Base-by-base conservation (phyloP, 2,797 vertebrate genomes). In the Mionectes olivaceus region DNA sequence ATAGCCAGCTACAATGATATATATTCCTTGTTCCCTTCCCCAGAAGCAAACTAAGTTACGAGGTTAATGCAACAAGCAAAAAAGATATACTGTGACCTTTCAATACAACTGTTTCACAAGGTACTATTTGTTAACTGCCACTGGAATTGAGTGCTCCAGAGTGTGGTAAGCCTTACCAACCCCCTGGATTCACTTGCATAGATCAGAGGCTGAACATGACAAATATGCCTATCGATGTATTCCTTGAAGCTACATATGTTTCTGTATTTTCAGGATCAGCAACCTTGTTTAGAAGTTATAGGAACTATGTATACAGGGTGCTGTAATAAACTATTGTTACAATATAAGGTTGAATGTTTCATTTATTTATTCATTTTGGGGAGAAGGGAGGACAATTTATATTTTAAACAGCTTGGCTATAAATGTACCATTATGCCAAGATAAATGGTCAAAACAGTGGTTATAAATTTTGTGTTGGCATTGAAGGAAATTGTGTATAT, bases 51-150 rank as follows among this genome's bases (percentile, higher is more conserved):
- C 63, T 82, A 87, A 76, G 74, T 89, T 92, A 87, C 47, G 49
- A 91, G 53, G 82, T 91, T 87, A 80, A 85, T 4, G 0, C 49
- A 94, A 85, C 79, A 87, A 85, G 52, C 60, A 57, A 74, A 70
- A 76, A 83, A 84, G 19, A 41, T 70, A 13, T 75, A 47, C 32
- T 75, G 56, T 92, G 91, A 92, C 94, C 94, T 94, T 96, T 89
- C 87, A 49, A 35, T 80, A 50, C 68, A 89, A 50, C 68, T 64
- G n/a, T 75, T 96, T 95, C 70, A 19, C 78, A 89, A 80, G 78
- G 82, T 93, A 68, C 64, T 95, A 75, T 94, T 95, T 95, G 87
- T 93, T 95, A 94, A 71, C 89, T 92, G 93, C 74, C 92, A 80
- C 59, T 77, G 92, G 87, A 88, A 95, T 56, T 93, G 86, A 95